These are phyloP conservation scores for Hyalella azteca DNA, from an alignment of 2,888 invertebrate species.

Conservation along the genomic window DNA sequence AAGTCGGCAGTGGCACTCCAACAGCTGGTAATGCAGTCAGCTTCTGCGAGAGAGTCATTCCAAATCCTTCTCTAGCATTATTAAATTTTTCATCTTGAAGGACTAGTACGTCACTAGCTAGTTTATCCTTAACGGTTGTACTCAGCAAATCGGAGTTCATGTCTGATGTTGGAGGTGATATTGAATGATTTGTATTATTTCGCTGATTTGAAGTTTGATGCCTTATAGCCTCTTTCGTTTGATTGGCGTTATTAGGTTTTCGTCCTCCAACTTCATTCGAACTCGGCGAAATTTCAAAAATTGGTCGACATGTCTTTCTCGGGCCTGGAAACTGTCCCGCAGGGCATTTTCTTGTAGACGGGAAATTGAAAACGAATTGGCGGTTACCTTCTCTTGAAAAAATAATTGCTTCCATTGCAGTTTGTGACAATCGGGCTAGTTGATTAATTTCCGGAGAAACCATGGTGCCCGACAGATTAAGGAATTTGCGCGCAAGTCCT, in stretches of 20 bases:
- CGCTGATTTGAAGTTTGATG: no score
- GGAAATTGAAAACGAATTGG: conserved; percentile 6
- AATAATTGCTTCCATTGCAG: neutral
- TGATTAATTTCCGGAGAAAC: neutral
- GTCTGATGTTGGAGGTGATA: no score
- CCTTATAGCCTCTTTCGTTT: no score
- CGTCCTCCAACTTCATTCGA: neutral
- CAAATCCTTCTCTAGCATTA: no score
- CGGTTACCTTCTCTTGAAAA: neutral
- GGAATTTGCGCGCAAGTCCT: neutral
- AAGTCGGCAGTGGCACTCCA: neutral
- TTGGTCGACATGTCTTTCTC: neutral
- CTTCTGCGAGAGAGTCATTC: no score
- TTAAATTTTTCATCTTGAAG: no score
- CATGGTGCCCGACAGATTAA: neutral
- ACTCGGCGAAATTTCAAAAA: neutral
- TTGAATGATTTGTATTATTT: no score
- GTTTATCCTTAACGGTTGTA: no score
- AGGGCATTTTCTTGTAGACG: neutral
- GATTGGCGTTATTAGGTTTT: no score
- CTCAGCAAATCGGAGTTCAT: no score
- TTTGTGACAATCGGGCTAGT: no score
- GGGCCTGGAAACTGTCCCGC: neutral
- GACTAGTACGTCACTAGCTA: no score
- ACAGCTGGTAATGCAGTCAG: neutral